Conservation (phyloP, 37 sponge, comb jelly and placozoan genomes). For the Ianthella basta region DNA sequence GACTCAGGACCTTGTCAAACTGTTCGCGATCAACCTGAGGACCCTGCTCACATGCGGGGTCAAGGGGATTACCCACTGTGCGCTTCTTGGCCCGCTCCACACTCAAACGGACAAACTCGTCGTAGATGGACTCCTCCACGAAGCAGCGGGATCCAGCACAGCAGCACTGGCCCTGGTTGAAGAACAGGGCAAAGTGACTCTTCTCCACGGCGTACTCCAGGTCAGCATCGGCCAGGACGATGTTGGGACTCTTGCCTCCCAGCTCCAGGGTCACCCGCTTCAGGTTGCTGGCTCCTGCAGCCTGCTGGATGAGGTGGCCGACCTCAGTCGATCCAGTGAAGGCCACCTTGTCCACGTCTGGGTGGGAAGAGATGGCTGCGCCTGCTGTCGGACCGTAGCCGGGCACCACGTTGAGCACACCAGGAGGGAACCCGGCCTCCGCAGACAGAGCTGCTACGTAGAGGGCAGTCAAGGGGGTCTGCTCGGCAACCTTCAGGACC, state of each 20-base stretch:
- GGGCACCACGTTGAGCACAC: slow-evolving; percentile 92
- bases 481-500: slow-evolving; percentile 94
- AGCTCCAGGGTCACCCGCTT: slow-evolving; percentile 96
- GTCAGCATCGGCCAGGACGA: slow-evolving; percentile 93
- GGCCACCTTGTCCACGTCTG: slow-evolving; percentile 89
- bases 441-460: slow-evolving; percentile 81
- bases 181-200: slow-evolving; percentile 90
- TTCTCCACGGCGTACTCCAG: slow-evolving; percentile 88
- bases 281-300: slow-evolving; percentile 90
- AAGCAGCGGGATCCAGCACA: slow-evolving; percentile 91
- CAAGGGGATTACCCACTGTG: slow-evolving; percentile 83
- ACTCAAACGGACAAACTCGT: slow-evolving; percentile 90
- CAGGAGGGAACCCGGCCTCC: slow-evolving; percentile 98
- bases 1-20: slow-evolving; percentile 89
- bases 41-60: slow-evolving; percentile 78
- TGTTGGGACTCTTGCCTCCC: slow-evolving; percentile 97
- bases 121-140: slow-evolving; percentile 93
- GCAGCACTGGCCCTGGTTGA: slow-evolving; percentile 98
- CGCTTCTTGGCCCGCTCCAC: slow-evolving; percentile 77
- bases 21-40: slow-evolving; percentile 95
- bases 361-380: slow-evolving; percentile 88
- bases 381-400: slow-evolving; percentile 98
- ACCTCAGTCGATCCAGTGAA: slow-evolving; percentile 99
- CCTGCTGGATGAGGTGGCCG: slow-evolving; percentile 85
- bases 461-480: slow-evolving; percentile 96